phyloP scores from a whole-genome alignment of 2,113 vertebrate species.

The Mus musculus region GRCm39 chr1:167495001-167495500 shows the following conservation, averaged over 20 bases:
- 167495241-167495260: not conserved
- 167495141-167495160: not conserved
- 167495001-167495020: not conserved
- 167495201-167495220: not conserved
- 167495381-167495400: not conserved
- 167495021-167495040: not conserved
- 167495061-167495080: too few relatives aligned
- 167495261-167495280: not conserved
- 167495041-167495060: not conserved
- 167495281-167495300: not conserved
- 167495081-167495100: not conserved
- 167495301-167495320: not conserved
- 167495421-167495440: too few relatives aligned
- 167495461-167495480: too few relatives aligned
- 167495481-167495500: too few relatives aligned
- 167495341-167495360: accelerated
- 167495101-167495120: not conserved
- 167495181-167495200: not conserved
- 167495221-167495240: not conserved
- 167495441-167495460: too few relatives aligned
- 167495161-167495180: not conserved
- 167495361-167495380: too few relatives aligned
- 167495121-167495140: not conserved
- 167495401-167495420: too few relatives aligned
- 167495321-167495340: not conserved